Base-by-base conservation (phyloP, 2,113 vertebrate species). In the Poeciliopsis occidentalis region DNA sequence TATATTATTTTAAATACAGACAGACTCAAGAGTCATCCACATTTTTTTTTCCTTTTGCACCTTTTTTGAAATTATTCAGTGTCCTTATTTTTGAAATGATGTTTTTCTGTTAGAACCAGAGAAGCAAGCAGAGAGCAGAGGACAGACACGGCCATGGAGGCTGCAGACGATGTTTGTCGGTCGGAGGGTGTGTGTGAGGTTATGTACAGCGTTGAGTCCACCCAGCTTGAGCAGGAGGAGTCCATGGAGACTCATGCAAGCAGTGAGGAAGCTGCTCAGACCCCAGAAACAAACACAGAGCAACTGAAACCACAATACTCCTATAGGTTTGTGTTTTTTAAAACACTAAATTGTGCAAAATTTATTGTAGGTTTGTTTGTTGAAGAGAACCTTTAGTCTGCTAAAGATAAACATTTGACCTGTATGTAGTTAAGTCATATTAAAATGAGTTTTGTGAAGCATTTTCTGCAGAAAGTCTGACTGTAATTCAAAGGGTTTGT, bases 311-410 rank as follows among this genome's bases (percentile, higher is more conserved):
- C 90, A 7, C 87, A 82, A 57, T 95, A 92, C 84, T 95, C 94
- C 47, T 93, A 95, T 92, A 96, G 94, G 96, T 96, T 47, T 76
- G 93, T 87, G 0, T 66, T 57, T 57, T 57, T 8, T 57, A 22
- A 57, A 57, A 1, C 24, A 22, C 51, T 57, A 57, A 57, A 57
- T 57, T 22, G 51, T 10, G 22, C 22, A 19, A 64, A 32, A 22
- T 32, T 22, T 1, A 29, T 6, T 24, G 22, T 32, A 64, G 62
- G 17, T 47, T 19, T 47, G 44, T 47, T 6, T 47, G 17, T 47
- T 19, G 44, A 57, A 57, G 51, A 57, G 19, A 8, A 57, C 6
- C 51, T n/a, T 29, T 22, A 19, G 29, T 51, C 27, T 15, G 15
- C 15, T 22, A 31, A 47, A 30, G 15, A 44, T 67, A 67, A 67